Evolutionary conservation across 2,113 vertebrate genomes (phyloP).

Genomic region (Podarcis raffonei): DNA sequence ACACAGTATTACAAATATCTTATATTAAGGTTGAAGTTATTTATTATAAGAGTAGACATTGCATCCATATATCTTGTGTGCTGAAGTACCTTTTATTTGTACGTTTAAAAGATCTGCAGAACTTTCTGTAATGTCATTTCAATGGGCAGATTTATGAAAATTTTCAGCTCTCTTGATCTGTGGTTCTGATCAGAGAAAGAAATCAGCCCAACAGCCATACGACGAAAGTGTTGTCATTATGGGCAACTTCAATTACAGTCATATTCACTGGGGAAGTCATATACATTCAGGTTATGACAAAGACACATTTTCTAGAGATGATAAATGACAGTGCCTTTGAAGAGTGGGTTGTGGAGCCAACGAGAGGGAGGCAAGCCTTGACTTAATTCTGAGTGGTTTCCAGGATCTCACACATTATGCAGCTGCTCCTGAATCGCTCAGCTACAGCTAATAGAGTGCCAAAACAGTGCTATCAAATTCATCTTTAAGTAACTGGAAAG

Average conservation of each 20-base stretch:
- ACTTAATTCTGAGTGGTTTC: neutral
- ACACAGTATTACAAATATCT: neutral
- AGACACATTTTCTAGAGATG: neutral
- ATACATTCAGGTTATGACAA: neutral
- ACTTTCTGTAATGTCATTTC: neutral
- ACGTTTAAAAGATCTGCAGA: neutral
- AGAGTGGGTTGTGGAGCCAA: neutral
- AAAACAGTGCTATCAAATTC: neutral
- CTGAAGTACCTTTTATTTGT: neutral
- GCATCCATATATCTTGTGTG: neutral
- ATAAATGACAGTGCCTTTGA: neutral
- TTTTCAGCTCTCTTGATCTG: neutral
- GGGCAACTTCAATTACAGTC: neutral
- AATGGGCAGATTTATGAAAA: neutral
- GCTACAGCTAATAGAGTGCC: neutral
- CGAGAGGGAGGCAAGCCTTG: neutral
- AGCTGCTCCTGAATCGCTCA: neutral
- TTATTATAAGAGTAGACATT: neutral
- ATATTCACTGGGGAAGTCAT: neutral
- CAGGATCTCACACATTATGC: neutral
- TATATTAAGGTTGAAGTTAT: too few species aligned
- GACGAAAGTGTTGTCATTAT: neutral
- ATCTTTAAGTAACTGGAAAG: slow-evolving; percentile 1
- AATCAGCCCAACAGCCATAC: neutral
- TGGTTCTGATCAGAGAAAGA: neutral